These are phyloP conservation scores for Bombus cullumanus DNA, from an alignment of 1,140 invertebrate genomes.

Conservation along the genomic window DNA sequence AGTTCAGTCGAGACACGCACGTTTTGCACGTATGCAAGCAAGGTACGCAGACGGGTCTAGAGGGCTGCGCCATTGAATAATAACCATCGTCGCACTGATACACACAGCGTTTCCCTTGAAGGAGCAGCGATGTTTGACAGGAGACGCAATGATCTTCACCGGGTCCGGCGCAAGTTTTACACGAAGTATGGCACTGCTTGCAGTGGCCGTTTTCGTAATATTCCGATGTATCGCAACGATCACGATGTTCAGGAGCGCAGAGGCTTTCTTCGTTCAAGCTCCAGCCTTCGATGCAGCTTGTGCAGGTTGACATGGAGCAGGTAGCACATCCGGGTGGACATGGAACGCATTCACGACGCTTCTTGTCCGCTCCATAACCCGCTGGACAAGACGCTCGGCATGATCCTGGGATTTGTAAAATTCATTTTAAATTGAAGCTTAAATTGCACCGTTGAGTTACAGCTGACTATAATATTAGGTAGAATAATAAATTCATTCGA, in stretches of 20 bases:
- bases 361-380: slow-evolving; percentile 89
- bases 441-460: background rate
- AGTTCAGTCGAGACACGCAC: slow-evolving; percentile 90
- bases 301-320: slow-evolving; percentile 87
- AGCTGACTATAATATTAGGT: background rate
- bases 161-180: slow-evolving; percentile 88
- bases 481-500: too few relatives aligned
- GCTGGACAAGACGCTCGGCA: slow-evolving; percentile 86
- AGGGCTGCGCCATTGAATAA: slow-evolving; percentile 84
- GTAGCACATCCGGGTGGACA: slow-evolving; percentile 89
- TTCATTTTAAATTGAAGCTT: background rate
- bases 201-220: slow-evolving; percentile 88
- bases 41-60: slow-evolving; percentile 86
- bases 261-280: slow-evolving; percentile 88
- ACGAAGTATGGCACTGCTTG: slow-evolving; percentile 87
- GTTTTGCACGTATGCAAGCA: slow-evolving; percentile 91
- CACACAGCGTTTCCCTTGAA: slow-evolving; percentile 88
- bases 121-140: slow-evolving; percentile 86
- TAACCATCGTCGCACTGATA: slow-evolving; percentile 88
- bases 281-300: slow-evolving; percentile 88
- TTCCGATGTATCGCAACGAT: slow-evolving; percentile 87
- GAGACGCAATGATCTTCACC: slow-evolving; percentile 87
- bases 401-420: slow-evolving; percentile 67
- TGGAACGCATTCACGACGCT: slow-evolving; percentile 88
- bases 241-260: slow-evolving; percentile 87